A percentile compares a stretch with the other conserved stretches of the same genome.
phyloP scores from a whole-genome alignment of 2,113 vertebrate species.

The Phainopepla nitens region DNA sequence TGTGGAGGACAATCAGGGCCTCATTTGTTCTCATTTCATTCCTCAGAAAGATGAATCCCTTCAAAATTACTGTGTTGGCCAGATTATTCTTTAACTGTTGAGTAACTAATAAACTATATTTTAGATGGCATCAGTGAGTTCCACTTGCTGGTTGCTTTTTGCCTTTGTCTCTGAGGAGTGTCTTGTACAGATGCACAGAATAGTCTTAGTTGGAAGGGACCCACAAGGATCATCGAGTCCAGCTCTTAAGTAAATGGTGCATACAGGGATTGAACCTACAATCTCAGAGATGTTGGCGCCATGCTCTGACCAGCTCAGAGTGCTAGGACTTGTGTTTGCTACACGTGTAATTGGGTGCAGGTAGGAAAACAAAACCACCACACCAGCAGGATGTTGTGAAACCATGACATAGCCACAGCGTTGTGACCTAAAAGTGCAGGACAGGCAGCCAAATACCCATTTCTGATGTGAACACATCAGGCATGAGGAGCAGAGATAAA shows the following conservation, averaged over 20 bases:
- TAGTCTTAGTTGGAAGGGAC: too few relatives aligned
- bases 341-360: not conserved
- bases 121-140: not conserved
- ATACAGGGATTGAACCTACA: too few relatives aligned
- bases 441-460: not conserved
- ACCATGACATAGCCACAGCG: fast-evolving
- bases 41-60: not conserved
- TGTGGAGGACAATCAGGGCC: not conserved
- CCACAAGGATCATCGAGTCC: too few relatives aligned
- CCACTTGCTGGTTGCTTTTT: not conserved
- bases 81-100: not conserved
- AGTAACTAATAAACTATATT: not conserved
- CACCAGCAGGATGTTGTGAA: not conserved
- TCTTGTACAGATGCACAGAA: not conserved
- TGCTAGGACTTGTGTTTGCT: not conserved
- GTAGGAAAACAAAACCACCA: not conserved
- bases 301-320: too few relatives aligned
- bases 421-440: not conserved
- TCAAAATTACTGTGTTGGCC: not conserved
- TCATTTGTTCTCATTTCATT: not conserved
- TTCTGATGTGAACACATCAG: not conserved
- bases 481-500: not conserved
- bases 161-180: too few relatives aligned
- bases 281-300: too few relatives aligned
- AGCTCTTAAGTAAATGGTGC: too few relatives aligned